Base-by-base conservation (phyloP, 2,888 invertebrate species). In the Caenorhabditis sulstoni region DNA sequence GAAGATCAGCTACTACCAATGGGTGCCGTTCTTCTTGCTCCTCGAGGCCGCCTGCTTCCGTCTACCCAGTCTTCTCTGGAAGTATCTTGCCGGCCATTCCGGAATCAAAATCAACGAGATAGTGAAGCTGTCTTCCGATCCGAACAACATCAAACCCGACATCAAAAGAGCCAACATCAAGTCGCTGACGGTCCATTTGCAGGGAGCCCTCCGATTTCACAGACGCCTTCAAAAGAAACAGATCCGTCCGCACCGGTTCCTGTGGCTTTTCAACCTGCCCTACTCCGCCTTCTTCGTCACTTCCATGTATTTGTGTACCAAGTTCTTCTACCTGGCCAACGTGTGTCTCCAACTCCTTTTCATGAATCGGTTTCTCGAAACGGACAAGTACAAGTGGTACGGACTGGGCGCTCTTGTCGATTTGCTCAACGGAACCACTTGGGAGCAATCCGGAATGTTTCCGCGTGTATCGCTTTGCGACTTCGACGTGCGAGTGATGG, bases 71-170 rank as follows among this genome's bases (percentile, higher is more conserved):
- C 52, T 90, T 2, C 47, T 90, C 1, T 90, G 90, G 90, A 87
- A 87, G 68, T 90, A 88, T 68, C 58, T 90, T 67, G 84, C 86
- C 14, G 87, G 88, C 0, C 90, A 90, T 62, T 90, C 90, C 87
- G 88, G 88, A 44, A 89, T 89, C 23, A 87, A 88, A 66, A 86
- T 89, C 61, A 84, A 88, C 55, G 89, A 90, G 68, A 86, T 90
- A 16, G 86, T 89, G 23, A 87, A 87, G 52, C 74, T 90, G 23
- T 88, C 90, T 7, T 85, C 87, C 3, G 90, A 90, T 58, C 86
- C 89, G n/a, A 90, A 90, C 70, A 90, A 90, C 67, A 88, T 90
- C 64, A 88, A 90, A 71, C 89, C 90, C 1, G 87, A 90, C 7
- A 87, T 89, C 68, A 88, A 88, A 55, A 62, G 79, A 62, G 85